phyloP scores from a whole-genome alignment of 2,797 vertebrate species.

The Muscicapa striata region DNA sequence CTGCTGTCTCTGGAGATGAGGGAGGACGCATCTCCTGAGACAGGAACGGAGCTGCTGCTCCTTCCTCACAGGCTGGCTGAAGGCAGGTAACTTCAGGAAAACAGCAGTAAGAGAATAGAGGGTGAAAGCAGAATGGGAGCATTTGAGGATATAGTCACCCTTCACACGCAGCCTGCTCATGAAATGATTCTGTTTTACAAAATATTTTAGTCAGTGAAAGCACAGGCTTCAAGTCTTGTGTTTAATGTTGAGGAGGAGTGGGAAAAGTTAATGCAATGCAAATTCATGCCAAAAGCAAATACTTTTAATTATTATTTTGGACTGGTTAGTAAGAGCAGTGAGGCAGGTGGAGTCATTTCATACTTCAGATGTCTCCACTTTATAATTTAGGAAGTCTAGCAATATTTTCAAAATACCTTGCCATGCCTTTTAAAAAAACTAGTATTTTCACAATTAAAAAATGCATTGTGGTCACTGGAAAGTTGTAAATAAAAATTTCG shows the following conservation, averaged over 20 bases:
- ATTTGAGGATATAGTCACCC: background rate
- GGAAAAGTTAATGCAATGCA: slow-evolving; percentile 52
- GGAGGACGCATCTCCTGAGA: background rate
- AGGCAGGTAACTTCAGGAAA: background rate
- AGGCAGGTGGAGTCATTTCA: slow-evolving; percentile 35
- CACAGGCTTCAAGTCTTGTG: background rate
- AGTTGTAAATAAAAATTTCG: background rate
- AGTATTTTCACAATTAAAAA: background rate
- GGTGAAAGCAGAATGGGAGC: background rate
- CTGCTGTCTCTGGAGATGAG: background rate
- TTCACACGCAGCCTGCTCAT: background rate
- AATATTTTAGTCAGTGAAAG: slow-evolving; percentile 43
- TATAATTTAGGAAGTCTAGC: slow-evolving; percentile 53
- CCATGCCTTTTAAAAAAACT: background rate
- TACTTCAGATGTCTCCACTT: slow-evolving; percentile 39
- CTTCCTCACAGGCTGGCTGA: background rate
- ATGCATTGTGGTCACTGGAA: rapidly evolving
- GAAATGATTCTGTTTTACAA: background rate
- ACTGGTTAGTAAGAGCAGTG: background rate
- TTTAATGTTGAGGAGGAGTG: slow-evolving; percentile 40
- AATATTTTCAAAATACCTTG: slow-evolving; percentile 7
- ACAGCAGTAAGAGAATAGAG: background rate
- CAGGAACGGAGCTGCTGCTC: background rate
- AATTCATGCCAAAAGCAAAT: slow-evolving; percentile 35
- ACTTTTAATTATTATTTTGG: slow-evolving; percentile 60